A percentile compares a stretch with the other conserved stretches of the same genome.
phyloP scores from a whole-genome alignment of 1,140 invertebrate genomes.

The Mamestra configurata region DNA sequence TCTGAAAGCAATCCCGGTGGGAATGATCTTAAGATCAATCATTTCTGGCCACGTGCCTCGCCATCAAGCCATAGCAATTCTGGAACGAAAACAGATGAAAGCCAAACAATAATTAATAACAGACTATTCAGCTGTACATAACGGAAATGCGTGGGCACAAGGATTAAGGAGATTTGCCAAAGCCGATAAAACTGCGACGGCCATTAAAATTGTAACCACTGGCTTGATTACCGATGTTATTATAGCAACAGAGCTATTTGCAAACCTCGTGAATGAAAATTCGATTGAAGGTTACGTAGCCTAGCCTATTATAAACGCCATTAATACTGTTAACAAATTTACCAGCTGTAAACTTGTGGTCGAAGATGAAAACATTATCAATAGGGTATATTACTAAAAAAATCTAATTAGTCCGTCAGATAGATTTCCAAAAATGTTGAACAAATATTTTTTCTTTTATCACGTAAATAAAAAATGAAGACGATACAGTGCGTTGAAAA shows the following conservation, averaged over 20 bases:
- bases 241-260: conserved; percentile 42
- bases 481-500: neutral
- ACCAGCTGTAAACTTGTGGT: neutral
- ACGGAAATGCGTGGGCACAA: conserved; percentile 58
- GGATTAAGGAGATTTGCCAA: conserved; percentile 52
- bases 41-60: neutral
- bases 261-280: conserved; percentile 33
- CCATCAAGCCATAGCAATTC: neutral
- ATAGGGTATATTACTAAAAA: too few species aligned
- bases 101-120: conserved; percentile 19
- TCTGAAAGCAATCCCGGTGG: too few species aligned
- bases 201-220: conserved; percentile 23
- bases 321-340: conserved; percentile 32
- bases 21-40: too few species aligned
- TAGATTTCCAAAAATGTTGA: too few species aligned
- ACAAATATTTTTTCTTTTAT: too few species aligned
- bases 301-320: conserved; percentile 12
- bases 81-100: conserved; percentile 4
- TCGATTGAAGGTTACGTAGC: conserved; percentile 41
- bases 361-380: neutral
- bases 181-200: conserved; percentile 46
- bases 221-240: conserved; percentile 1
- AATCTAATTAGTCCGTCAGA: too few species aligned
- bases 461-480: too few species aligned
- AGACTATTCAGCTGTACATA: neutral